Base-by-base conservation (phyloP, 2,888 invertebrate genomes). In the Dicranocentrus wangi region DNA sequence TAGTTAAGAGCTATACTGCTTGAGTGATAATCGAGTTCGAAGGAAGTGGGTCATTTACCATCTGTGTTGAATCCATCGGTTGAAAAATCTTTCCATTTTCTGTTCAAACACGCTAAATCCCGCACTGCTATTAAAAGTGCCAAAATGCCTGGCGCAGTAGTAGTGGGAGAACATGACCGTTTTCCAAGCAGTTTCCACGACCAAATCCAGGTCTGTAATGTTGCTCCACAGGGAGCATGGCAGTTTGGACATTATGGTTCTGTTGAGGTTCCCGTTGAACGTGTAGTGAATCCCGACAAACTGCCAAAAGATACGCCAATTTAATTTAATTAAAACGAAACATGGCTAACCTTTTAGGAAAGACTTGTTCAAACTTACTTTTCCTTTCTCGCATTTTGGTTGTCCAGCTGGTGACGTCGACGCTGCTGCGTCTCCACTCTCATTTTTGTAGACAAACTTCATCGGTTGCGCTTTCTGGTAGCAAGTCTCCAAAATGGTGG, bases 161-260 rank as follows among this genome's bases (percentile, higher is more conserved):
- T 85, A 85, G 32, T 85, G 84, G 15, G 83, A 58, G 58, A 85
- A 84, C 66, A 85, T 75, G 2, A 84, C 61, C 5, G 75, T 81
- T 71, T 85, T 85, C 84, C 84, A 85, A 0, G 84, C 82, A 23
- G 70, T 76, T 66, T 85, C 85, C 1, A 83, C 23, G 2, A 78
- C 76, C 28, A 84, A 55, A 27, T 85, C 85, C 27, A 76, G 42
- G 10, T 78, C 51, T 2, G 81, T 69, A n/a, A 68, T 76, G 51
- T 84, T 80, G n/a, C 76, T 75, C 47, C 79, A 61, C 7, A 84
- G 60, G 10, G 51, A 25, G 28, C 65, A 53, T 2, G 84, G 83
- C 7, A 83, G 69, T 47, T 55, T 77, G 15, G 77, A 32, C 21
- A 47, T 55, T 8, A 82, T 76, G 39, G 17, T 78, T 60, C 55